Evolutionary conservation across 2,113 vertebrate species (phyloP).

Genomic region (Chloebia gouldiae): DNA sequence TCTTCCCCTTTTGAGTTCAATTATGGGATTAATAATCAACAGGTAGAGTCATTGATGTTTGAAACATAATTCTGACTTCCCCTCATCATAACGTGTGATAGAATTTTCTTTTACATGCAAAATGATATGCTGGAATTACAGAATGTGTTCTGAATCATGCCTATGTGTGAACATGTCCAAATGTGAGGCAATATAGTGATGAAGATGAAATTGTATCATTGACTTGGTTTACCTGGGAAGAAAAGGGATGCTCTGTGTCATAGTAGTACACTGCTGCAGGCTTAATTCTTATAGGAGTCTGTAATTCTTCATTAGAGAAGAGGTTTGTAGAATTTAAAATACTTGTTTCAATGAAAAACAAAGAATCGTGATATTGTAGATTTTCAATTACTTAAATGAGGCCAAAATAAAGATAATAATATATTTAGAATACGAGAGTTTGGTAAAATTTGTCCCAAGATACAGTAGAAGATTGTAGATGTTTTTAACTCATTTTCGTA

Average conservation of each 20-base stretch:
- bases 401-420: background rate
- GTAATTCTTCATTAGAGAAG: background rate
- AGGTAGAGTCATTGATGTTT: background rate
- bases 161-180: background rate
- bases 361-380: background rate
- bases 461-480: background rate
- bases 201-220: background rate
- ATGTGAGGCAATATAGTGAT: background rate
- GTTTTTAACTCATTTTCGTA: background rate
- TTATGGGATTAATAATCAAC: conserved; percentile 8
- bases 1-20: background rate
- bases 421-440: background rate
- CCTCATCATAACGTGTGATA: background rate
- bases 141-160: background rate
- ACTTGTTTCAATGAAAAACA: background rate
- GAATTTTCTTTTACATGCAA: conserved; percentile 11
- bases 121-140: conserved; percentile 4
- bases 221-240: background rate
- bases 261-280: background rate
- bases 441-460: background rate
- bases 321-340: background rate
- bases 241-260: background rate
- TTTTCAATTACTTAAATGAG: background rate
- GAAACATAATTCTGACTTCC: conserved; percentile 2
- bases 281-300: background rate